These are phyloP conservation scores for Incurvaria masculella DNA, from an alignment of 2,888 invertebrate species.

Conservation along the genomic window DNA sequence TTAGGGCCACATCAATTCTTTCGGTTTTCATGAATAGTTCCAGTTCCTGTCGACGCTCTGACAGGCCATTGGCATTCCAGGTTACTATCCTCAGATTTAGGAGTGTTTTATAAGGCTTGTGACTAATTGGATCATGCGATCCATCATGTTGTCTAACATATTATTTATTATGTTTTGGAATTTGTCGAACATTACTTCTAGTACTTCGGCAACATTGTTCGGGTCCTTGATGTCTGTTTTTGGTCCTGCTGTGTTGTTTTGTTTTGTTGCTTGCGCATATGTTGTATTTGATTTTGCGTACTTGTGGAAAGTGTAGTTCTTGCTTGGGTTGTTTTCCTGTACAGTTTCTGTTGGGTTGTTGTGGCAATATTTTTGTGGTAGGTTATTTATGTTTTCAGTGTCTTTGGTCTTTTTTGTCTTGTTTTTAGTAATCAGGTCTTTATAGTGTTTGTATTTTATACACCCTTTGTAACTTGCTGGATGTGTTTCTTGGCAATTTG, in stretches of 20 bases:
- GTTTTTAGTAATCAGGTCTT: too few species aligned
- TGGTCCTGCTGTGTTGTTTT: too few species aligned
- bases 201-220: background rate
- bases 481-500: background rate
- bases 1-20: constrained; percentile 5
- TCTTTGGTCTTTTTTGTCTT: too few species aligned
- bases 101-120: background rate
- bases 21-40: constrained; percentile 3
- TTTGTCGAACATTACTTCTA: background rate
- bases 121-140: background rate
- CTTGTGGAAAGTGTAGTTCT: too few species aligned
- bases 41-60: constrained; percentile 3
- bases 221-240: background rate
- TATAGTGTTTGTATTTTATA: too few species aligned
- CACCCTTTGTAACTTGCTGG: too few species aligned
- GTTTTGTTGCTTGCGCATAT: background rate
- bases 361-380: too few species aligned
- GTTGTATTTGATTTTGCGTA: too few species aligned
- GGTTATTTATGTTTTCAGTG: too few species aligned
- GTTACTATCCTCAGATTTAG: constrained; percentile 2
- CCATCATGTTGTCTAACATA: background rate
- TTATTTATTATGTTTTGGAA: background rate
- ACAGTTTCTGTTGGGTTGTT: too few species aligned
- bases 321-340: too few species aligned
- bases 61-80: constrained; percentile 7